Percentiles rank a stretch among this genome's conserved stretches.
phyloP scores from a whole-genome alignment of 2,113 vertebrate species.

The Gymnogyps californianus region DNA sequence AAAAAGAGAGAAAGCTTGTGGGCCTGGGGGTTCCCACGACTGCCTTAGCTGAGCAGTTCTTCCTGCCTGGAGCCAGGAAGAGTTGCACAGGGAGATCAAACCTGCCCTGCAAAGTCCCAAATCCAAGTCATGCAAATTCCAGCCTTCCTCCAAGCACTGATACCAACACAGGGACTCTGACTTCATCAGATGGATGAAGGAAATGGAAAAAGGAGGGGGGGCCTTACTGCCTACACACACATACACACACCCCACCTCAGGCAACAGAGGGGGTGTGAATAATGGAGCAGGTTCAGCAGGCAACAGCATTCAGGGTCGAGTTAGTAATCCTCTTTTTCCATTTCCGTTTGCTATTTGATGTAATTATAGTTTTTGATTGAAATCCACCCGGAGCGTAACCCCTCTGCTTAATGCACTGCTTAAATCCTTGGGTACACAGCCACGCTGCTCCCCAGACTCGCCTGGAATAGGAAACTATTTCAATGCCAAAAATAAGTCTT shows the following conservation, averaged over 20 bases:
- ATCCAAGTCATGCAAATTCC: slow-evolving; percentile 46
- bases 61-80: slow-evolving; percentile 8
- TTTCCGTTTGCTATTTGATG: slow-evolving; percentile 71
- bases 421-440: slow-evolving; percentile 62
- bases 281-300: slow-evolving; percentile 51
- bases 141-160: slow-evolving; percentile 45
- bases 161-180: slow-evolving; percentile 27
- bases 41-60: background rate
- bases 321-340: slow-evolving; percentile 67
- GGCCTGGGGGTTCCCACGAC: slow-evolving; percentile 37
- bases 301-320: slow-evolving; percentile 30
- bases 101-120: slow-evolving; percentile 46
- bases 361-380: slow-evolving; percentile 77
- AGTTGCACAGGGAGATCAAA: slow-evolving; percentile 20
- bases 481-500: slow-evolving; percentile 45
- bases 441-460: background rate
- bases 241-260: slow-evolving; percentile 25
- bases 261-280: slow-evolving; percentile 54
- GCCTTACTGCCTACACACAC: slow-evolving; percentile 35
- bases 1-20: background rate
- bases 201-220: slow-evolving; percentile 38
- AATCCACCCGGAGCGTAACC: slow-evolving; percentile 57
- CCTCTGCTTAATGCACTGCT: slow-evolving; percentile 61
- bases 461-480: slow-evolving; percentile 51
- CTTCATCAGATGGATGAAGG: slow-evolving; percentile 44